These are phyloP conservation scores for Chloromyia formosa DNA, from an alignment of 2,888 invertebrate species.

Conservation along the genomic window DNA sequence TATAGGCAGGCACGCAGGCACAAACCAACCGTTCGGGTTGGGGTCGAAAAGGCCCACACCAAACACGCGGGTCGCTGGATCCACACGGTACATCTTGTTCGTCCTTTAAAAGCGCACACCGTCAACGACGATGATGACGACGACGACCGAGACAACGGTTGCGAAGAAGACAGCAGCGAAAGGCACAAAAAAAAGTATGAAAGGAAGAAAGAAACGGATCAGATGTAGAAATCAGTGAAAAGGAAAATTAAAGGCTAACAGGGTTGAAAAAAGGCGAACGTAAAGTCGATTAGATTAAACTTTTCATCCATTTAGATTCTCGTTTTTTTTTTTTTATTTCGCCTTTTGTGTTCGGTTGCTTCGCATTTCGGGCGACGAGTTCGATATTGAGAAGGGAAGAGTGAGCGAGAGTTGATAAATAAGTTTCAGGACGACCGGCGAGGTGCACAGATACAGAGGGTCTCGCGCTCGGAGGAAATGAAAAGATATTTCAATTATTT, in stretches of 20 bases:
- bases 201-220: constrained; percentile 11
- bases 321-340: background rate
- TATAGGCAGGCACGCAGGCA: too few species aligned
- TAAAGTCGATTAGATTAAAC: constrained; percentile 39
- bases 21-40: background rate
- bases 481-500: constrained; percentile 10
- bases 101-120: too few species aligned
- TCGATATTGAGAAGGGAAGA: background rate
- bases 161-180: background rate
- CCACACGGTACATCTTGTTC: too few species aligned
- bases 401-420: background rate
- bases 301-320: constrained; percentile 5
- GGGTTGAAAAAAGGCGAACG: constrained; percentile 29
- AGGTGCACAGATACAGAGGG: too few species aligned
- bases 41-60: too few species aligned
- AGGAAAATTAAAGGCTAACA: constrained; percentile 41
- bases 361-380: background rate
- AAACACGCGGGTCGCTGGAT: too few species aligned
- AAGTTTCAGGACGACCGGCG: too few species aligned
- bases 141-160: background rate
- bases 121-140: background rate
- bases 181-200: background rate
- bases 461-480: background rate
- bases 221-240: constrained; percentile 41
- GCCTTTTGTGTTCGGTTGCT: background rate